Evolutionary conservation across 2,888 invertebrate genomes (phyloP), one percentile per base, ranked within the genome.

Genomic region (Panopea generosa): DNA sequence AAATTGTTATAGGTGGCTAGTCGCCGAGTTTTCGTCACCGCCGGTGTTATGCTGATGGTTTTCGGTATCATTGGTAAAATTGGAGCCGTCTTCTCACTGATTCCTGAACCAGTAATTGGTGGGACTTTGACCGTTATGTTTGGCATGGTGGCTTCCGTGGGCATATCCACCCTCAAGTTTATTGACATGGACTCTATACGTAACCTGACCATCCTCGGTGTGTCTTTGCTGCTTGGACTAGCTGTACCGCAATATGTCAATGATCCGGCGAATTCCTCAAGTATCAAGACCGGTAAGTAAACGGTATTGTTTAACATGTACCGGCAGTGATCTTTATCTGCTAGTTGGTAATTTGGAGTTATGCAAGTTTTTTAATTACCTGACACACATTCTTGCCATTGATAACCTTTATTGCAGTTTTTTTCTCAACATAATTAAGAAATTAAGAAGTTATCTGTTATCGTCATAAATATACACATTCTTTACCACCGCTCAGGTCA

Each of bases 141-240:
- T 71, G 91, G 91, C 7, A 89, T 92, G 88, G 88, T 92, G 26
- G 79, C 89, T 3, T 87, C 91, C 0, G 90, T 92, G 2, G 92
- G 92, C 3, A 71, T 92, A 45, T 90, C 91, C 22, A 90, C 89
- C n/a, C 78, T 92, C 0, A 90, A 91, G 66, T 88, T 84, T 66
- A 95, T 97, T 43, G 95, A 97, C 88, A 93, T 98, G 81, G 95
- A 96, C 90, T 96, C 96, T 24, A 95, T 97, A 0, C 94, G 98
- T 62, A 98, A 98, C 93, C 94, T 98, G 56, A 97, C 97, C 91
- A 96, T 98, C 83, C 94, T 98, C 43, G 98, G 97, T 16, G 95
- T 97, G 87, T 96, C 97, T 3, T 94, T 97, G 73, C 96, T 98
- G 93, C 95, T 97, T 86, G 97, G 97, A 1, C 92, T 97, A 93